Conservation (phyloP, 2,113 vertebrate genomes). For the Otus sunia region DNA sequence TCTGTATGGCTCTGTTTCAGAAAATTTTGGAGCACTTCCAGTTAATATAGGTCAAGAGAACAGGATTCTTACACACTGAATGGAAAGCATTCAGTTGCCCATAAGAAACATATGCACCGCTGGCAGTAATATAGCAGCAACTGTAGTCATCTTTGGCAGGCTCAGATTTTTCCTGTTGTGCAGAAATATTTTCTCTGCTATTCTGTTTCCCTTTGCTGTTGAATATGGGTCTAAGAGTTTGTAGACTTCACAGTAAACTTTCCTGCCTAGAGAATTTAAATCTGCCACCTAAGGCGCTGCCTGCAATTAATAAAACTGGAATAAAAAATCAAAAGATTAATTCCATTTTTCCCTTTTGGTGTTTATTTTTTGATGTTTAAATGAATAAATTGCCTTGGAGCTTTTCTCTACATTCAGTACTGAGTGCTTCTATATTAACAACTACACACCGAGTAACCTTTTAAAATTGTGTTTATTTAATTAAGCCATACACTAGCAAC, state of each 20-base stretch:
- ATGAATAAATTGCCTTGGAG: background rate
- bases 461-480: constrained; percentile 46
- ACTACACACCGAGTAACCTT: constrained; percentile 21
- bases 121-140: constrained; percentile 8
- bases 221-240: background rate
- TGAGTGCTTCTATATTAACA: background rate
- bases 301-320: background rate
- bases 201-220: constrained; percentile 2
- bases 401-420: background rate
- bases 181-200: constrained; percentile 37
- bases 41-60: constrained; percentile 27
- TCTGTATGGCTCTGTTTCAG: background rate
- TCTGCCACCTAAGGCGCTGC: background rate
- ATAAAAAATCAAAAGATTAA: background rate
- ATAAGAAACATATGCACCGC: constrained; percentile 34
- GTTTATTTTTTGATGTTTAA: background rate
- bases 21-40: constrained; percentile 17
- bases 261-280: background rate
- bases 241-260: background rate
- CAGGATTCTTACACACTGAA: background rate
- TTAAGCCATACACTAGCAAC: constrained; percentile 1
- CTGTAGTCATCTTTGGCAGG: constrained; percentile 40
- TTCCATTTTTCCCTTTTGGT: background rate
- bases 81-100: constrained; percentile 43
- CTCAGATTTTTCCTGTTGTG: background rate